A percentile compares a stretch with the other conserved stretches of the same genome.
These are phyloP conservation scores for Darevskia nairensis DNA, from an alignment of 2,797 vertebrate species.

Conservation along the genomic window DNA sequence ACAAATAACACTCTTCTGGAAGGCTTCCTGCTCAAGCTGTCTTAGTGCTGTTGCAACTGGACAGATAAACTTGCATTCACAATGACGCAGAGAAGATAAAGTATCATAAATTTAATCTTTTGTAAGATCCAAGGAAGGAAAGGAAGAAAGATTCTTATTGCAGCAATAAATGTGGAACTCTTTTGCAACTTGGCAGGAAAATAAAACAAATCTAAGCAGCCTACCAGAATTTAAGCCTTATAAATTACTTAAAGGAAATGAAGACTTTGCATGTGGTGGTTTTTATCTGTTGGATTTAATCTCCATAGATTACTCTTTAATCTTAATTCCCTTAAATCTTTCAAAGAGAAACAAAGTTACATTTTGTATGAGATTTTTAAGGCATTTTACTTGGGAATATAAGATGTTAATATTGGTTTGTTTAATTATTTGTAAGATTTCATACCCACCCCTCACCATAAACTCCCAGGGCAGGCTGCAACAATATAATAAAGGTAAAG, in stretches of 20 bases:
- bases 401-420: neutral
- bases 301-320: neutral
- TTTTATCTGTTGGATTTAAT: constrained; percentile 19
- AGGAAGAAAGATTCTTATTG: neutral
- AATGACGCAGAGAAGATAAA: neutral
- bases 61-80: neutral
- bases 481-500: too few species aligned
- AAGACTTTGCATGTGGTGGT: neutral
- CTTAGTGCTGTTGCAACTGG: neutral
- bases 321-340: constrained; percentile 5
- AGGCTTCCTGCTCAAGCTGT: neutral
- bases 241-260: neutral
- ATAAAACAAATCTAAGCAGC: constrained; percentile 5
- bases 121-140: neutral
- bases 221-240: neutral
- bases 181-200: neutral
- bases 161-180: constrained; percentile 1
- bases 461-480: too few species aligned
- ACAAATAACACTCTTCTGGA: neutral
- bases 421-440: too few species aligned
- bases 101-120: constrained; percentile 10
- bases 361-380: neutral
- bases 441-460: too few species aligned
- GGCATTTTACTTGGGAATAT: neutral
- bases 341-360: neutral